These are phyloP conservation scores for Dilophus febrilis DNA, from an alignment of 2,888 invertebrate species.

Conservation along the genomic window DNA sequence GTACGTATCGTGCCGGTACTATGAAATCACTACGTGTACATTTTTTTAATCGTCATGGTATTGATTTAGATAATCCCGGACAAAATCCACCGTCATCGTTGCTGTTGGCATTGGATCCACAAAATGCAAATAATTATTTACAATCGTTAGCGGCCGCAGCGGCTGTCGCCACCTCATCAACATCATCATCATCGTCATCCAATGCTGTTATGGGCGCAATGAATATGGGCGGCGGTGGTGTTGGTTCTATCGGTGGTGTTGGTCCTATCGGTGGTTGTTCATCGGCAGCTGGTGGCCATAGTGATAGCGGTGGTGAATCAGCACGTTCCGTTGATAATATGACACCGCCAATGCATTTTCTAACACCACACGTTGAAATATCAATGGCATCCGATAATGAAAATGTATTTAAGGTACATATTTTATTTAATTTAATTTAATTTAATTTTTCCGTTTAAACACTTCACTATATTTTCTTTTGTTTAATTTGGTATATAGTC, in stretches of 20 bases:
- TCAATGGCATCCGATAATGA: conserved; percentile 74
- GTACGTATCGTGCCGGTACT: conserved; percentile 73
- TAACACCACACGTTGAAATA: conserved; percentile 82
- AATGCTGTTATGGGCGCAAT: conserved; percentile 27
- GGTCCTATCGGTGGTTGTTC: conserved; percentile 64
- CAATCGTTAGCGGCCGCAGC: conserved; percentile 35
- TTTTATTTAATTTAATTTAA: not conserved
- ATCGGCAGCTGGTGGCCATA: conserved; percentile 41
- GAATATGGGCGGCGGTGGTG: conserved; percentile 39
- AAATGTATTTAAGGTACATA: conserved; percentile 16
- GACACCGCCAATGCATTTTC: conserved; percentile 79
- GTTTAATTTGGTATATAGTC: too few species aligned
- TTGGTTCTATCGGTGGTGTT: conserved; percentile 49
- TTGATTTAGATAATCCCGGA: conserved; percentile 77
- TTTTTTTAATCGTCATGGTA: conserved; percentile 80
- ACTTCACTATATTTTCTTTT: too few species aligned
- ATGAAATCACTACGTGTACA: conserved; percentile 82
- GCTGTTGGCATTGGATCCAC: conserved; percentile 44
- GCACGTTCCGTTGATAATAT: conserved; percentile 71
- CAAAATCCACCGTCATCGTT: conserved; percentile 63
- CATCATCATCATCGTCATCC: conserved; percentile 32
- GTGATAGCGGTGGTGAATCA: conserved; percentile 73
- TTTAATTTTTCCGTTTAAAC: not conserved
- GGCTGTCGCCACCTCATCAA: conserved; percentile 30
- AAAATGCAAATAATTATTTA: conserved; percentile 37